Evolutionary conservation across 2,797 vertebrate species (phyloP), one percentile per base, ranked within the genome.

Genomic region (Otolemur crassicaudatus): DNA sequence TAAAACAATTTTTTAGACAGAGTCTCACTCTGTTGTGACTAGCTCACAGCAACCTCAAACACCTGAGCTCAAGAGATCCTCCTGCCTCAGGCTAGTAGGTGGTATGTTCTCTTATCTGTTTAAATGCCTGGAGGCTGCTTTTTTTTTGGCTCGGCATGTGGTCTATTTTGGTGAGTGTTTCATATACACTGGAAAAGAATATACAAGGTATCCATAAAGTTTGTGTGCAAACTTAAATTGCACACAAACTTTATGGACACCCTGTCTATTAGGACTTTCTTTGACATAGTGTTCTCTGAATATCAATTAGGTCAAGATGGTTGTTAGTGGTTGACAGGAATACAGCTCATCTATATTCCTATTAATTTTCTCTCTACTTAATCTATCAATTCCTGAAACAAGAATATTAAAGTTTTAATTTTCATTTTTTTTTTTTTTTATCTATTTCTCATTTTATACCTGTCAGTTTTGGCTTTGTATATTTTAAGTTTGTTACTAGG

Each of bases 311-410:
- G 20, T 65, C 2, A 27, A 43, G 37, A n/a, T n/a, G 22, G n/a
- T 43, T 43, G 40, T 43, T 43, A 43, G 40, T 43, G 40, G 40
- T 69, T 63, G 25, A 73, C 73, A 82, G 34, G 43, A 34, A 27
- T 40, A 75, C 37, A 89, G 22, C 3, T 87, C 11, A 65, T 61
- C 8, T 60, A 4, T 73, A 80, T 73, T 60, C 27, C 9, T 70
- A 31, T 8, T 53, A 49, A 27, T 53, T 95, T 90, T 89, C 22
- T 83, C 58, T 84, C 43, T 82, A n/a, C n/a, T 73, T 86, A 69
- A 31, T 84, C 40, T 43, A 58, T 96, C 37, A 69, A 14, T 96
- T 85, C 76, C 79, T 90, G 29, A 82, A n/a, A 53, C 10, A 63
- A 53, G 56, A 72, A 14, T 63, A 37, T 63, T 49, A 73, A 49